Evolutionary conservation across 2,797 vertebrate genomes (phyloP).

Genomic region (Gorsachius magnificus): DNA sequence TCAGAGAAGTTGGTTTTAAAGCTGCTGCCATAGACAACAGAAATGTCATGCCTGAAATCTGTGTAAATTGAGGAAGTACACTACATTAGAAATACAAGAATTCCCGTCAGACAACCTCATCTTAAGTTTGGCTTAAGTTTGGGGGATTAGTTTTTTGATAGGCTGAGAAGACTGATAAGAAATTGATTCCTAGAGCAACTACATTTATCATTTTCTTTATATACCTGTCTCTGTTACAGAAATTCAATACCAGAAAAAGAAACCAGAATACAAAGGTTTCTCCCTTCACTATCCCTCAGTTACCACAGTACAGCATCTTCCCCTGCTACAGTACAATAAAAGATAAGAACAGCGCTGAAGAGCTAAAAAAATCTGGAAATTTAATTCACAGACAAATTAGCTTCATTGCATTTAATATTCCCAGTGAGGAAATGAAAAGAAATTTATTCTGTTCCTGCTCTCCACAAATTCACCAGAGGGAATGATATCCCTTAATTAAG

Average conservation of each 20-base stretch:
- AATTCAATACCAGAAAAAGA: background rate
- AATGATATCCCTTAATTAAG: conserved; percentile 60
- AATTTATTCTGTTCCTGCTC: conserved; percentile 30
- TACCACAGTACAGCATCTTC: background rate
- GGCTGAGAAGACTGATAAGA: background rate
- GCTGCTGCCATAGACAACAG: background rate
- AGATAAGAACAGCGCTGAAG: conserved; percentile 20
- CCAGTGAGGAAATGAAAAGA: conserved; percentile 54
- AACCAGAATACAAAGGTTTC: background rate
- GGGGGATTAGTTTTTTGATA: background rate
- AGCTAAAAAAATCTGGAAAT: conserved; percentile 18
- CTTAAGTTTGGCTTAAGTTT: background rate
- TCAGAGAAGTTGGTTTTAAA: background rate
- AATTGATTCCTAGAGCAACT: background rate
- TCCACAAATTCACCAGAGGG: conserved; percentile 43
- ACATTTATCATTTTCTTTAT: background rate
- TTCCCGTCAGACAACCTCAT: background rate
- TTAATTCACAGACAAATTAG: conserved; percentile 42
- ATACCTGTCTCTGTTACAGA: background rate
- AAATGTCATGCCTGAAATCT: background rate
- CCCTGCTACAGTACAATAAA: background rate
- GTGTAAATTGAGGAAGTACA: background rate
- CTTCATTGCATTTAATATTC: conserved; percentile 47
- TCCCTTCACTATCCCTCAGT: background rate
- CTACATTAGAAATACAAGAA: background rate